A percentile compares a stretch with the other conserved stretches of the same genome.
Conservation (phyloP, 1,140 invertebrate genomes). For the Lordiphosa mommai region DNA sequence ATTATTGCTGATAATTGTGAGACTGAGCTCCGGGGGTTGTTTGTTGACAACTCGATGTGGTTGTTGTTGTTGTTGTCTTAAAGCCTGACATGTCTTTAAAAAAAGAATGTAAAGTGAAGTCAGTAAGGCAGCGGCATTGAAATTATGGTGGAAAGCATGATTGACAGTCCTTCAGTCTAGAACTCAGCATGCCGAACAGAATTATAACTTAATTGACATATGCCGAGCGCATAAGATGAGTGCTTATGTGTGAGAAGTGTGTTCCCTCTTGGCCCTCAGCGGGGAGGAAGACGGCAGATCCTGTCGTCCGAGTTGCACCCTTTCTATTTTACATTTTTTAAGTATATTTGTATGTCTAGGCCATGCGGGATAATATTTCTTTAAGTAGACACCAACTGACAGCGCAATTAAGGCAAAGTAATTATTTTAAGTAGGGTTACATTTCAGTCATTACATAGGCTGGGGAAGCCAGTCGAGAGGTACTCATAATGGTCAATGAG, state of each 20-base stretch:
- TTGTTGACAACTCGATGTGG: conserved; percentile 62
- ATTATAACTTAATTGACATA: conserved; percentile 76
- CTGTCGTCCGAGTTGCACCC: conserved; percentile 26
- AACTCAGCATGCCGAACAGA: conserved; percentile 68
- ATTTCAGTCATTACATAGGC: conserved; percentile 54
- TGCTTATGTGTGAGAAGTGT: too few species aligned
- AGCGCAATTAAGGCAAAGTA: conserved; percentile 74
- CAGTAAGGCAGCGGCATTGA: conserved; percentile 61
- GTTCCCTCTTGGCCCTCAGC: conserved; percentile 8
- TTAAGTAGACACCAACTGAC: conserved; percentile 76
- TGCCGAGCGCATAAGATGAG: conserved; percentile 40
- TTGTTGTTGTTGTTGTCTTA: conserved; percentile 46
- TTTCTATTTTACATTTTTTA: conserved; percentile 4
- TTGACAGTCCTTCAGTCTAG: conserved; percentile 54
- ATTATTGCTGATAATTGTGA: conserved; percentile 71
- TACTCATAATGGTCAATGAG: too few species aligned
- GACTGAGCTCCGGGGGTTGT: conserved; percentile 42
- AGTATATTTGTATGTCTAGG: conserved; percentile 46
- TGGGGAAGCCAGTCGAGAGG: background rate
- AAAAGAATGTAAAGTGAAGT: conserved; percentile 44
- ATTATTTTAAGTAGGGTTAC: conserved; percentile 78
- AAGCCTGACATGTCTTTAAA: conserved; percentile 47
- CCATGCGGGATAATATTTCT: conserved; percentile 70
- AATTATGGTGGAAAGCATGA: conserved; percentile 38
- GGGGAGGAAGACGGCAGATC: background rate